phyloP scores from a whole-genome alignment of 2,113 vertebrate genomes.

The Danionella cerebrum region DNA sequence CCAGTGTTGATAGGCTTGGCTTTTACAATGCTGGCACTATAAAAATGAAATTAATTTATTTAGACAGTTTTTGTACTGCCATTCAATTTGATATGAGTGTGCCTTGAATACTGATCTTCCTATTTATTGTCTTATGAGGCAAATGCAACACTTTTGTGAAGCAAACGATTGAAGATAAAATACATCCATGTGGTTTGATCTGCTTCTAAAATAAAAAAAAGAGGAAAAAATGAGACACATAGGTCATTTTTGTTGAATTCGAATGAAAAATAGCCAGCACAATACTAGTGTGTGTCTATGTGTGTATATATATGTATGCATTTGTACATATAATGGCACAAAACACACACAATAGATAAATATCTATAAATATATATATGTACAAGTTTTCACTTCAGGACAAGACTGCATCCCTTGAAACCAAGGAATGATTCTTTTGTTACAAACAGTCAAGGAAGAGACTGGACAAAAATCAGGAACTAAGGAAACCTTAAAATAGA shows the following conservation, averaged over 20 bases:
- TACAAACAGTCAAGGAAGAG: conserved; percentile 54
- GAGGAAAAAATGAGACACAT: conserved; percentile 31
- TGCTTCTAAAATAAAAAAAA: conserved; percentile 39
- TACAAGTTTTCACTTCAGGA: conserved; percentile 53
- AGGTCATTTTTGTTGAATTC: conserved; percentile 47
- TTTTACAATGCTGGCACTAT: conserved; percentile 93
- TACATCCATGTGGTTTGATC: conserved; percentile 44
- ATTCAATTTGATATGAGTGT: conserved; percentile 94
- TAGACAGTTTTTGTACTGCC: conserved; percentile 92
- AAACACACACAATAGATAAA: conserved; percentile 52
- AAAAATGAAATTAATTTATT: conserved; percentile 82
- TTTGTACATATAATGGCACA: conserved; percentile 65
- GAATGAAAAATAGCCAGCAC: conserved; percentile 72
- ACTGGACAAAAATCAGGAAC: conserved; percentile 79
- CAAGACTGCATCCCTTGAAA: conserved; percentile 49
- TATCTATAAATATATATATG: conserved; percentile 51
- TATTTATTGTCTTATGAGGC: conserved; percentile 90
- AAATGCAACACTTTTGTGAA: conserved; percentile 86
- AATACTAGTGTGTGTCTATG: conserved; percentile 64
- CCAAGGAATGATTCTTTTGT: conserved; percentile 47
- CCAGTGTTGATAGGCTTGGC: conserved; percentile 82
- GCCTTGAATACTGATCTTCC: conserved; percentile 99
- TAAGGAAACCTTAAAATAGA: conserved; percentile 66
- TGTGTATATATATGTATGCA: conserved; percentile 64
- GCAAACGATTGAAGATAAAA: conserved; percentile 75